Base-by-base conservation (phyloP, 2,113 vertebrate genomes). In the Melozone crissalis region DNA sequence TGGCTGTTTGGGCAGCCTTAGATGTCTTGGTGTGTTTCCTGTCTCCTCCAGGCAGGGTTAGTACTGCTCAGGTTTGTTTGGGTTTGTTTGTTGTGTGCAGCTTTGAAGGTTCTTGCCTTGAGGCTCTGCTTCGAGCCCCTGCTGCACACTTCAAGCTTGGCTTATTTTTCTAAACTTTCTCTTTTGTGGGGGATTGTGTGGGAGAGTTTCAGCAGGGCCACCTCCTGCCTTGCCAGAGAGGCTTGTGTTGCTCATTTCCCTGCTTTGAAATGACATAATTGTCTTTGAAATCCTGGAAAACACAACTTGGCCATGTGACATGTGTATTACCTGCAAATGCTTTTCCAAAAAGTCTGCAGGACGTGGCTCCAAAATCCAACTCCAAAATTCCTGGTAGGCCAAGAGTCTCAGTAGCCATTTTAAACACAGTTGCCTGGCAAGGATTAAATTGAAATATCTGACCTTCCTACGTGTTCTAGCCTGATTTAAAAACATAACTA, bases 161-260 rank as follows among this genome's bases (percentile, higher is more conserved):
- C 62, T 96, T 96, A 61, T 96, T 96, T 95, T 95, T 69, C 66
- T 94, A 67, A 94, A 84, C 76, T 90, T 94, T 85, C 87, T 75
- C 78, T 83, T 76, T 20, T 65, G 85, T 89, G 81, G 33, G 41
- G 44, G 65, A 51, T 65, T 61, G 58, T 82, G 84, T 87, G 71
- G 35, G 93, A 51, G 72, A 88, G 33, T 77, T 83, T 41, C 91
- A 65, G 55, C n/a, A 66, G 91, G 78, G 81, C 87, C 73, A 87
- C 93, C 77, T 58, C 26, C 30, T 72, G 81, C 44, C 0, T 84
- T 87, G 66, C 91, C 95, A 61, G 7, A 59, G 84, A 39, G 63
- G 59, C 8, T 92, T 47, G 52, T 33, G 76, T 90, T 94, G 94
- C 82, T 95, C 83, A 41, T 71, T 96, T 94, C 88, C 85, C 94